Evolutionary conservation across 2,888 invertebrate species (phyloP).

Genomic region (Agrilus cyanescens): DNA sequence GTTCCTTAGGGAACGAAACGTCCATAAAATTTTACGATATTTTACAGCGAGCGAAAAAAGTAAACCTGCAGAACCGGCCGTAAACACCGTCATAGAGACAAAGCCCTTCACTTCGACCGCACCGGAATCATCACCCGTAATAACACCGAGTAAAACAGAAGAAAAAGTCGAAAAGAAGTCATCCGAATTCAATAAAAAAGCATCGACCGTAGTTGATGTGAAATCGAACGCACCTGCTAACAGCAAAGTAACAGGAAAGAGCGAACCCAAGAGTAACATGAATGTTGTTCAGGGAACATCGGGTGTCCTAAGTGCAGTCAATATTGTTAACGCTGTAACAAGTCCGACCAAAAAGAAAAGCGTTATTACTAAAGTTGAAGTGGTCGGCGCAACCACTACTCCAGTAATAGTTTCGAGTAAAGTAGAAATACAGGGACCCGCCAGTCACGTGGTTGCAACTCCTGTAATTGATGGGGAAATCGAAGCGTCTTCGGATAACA

Average conservation of each 20-base stretch:
- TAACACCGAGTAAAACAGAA: constrained; percentile 37
- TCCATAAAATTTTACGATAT: constrained; percentile 5
- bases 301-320: constrained; percentile 33
- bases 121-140: constrained; percentile 23
- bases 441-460: constrained; percentile 20
- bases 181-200: constrained; percentile 32
- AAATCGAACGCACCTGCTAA: constrained; percentile 18
- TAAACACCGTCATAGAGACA: constrained; percentile 30
- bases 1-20: not conserved
- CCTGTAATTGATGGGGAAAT: constrained; percentile 20
- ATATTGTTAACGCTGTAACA: constrained; percentile 25
- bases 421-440: constrained; percentile 27
- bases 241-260: constrained; percentile 45
- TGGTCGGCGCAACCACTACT: constrained; percentile 33
- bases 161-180: constrained; percentile 36
- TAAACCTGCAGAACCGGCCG: constrained; percentile 20
- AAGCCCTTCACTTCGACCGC: constrained; percentile 19
- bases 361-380: constrained; percentile 22
- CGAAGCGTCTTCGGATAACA: constrained; percentile 17
- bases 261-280: constrained; percentile 37
- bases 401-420: constrained; percentile 24
- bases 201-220: constrained; percentile 27
- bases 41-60: constrained; percentile 16
- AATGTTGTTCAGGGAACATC: constrained; percentile 26
- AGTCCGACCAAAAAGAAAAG: constrained; percentile 12